These are phyloP conservation scores for Argyresthia goedartella DNA, from an alignment of 2,888 invertebrate genomes.

Conservation along the genomic window DNA sequence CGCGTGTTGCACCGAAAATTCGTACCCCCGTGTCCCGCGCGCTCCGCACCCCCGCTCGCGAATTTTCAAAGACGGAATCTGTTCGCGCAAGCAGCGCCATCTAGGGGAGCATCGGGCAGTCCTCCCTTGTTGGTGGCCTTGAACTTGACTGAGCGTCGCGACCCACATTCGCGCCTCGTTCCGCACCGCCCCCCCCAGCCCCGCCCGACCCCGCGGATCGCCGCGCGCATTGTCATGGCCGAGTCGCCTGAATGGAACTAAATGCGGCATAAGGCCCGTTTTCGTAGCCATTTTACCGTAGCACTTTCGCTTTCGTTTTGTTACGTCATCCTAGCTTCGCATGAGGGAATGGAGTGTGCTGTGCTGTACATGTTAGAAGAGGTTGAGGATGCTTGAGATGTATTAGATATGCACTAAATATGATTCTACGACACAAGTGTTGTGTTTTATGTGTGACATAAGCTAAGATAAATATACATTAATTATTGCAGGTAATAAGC, in stretches of 20 bases:
- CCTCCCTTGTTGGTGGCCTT: conserved; percentile 53
- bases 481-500: too few species aligned
- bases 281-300: conserved; percentile 31
- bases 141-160: conserved; percentile 64
- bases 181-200: conserved; percentile 29
- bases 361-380: too few species aligned
- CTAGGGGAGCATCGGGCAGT: conserved; percentile 48
- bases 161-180: conserved; percentile 51
- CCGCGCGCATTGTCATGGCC: conserved; percentile 48
- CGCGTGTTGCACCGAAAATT: conserved; percentile 67
- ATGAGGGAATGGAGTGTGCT: too few species aligned
- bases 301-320: conserved; percentile 54
- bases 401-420: too few species aligned
- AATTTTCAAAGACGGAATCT: conserved; percentile 52
- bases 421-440: too few species aligned
- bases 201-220: conserved; percentile 5
- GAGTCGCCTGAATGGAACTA: conserved; percentile 52
- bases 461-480: too few species aligned
- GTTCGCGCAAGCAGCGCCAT: conserved; percentile 52
- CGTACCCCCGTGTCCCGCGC: conserved; percentile 45
- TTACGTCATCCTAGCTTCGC: conserved; percentile 27
- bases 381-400: too few species aligned
- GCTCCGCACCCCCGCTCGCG: conserved; percentile 40
- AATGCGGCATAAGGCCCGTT: conserved; percentile 33
- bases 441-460: too few species aligned